Base-by-base conservation (phyloP, 2,888 invertebrate species). In the Portevinia maculata region DNA sequence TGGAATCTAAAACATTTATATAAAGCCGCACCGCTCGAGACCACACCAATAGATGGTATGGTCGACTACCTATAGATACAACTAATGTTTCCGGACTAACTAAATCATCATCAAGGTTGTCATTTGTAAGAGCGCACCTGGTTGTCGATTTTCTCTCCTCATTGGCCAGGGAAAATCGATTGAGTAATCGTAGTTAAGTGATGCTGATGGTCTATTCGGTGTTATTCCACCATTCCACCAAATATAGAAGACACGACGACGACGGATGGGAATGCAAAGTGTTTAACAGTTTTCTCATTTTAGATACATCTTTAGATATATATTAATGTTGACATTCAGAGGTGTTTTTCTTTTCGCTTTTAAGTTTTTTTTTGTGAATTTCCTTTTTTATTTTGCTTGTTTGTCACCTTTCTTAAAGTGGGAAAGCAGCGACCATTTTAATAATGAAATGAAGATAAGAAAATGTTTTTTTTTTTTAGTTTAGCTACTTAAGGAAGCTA, bases 121-220 rank as follows among this genome's bases (percentile, higher is more conserved):
- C 37, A 48, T 21, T 13, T 24, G 5, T 3, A 24, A 2, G 15
- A 17, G 28, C 28, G 15, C 46, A 46, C 60, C 62, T 73, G 55
- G 24, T 59, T 41, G 44, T 46, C 15, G 59, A 44, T 65, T 71
- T 79, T 65, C 71, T 70, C 60, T 65, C 50, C 41, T 13, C 52
- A 52, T 48, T 59, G 67, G 32, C 32, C 37, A 59, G 62, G 59
- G 44, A 60, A 79, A 78, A 79, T 65, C 78, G 73, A 79, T 79
- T 79, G 78, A 73, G 73, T 73, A 79, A 79, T 65, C 65, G 64
- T 6, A 57, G 13, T 53, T 46, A 34, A 46, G 65, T 57, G 52
- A 8, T 34, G 24, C 55, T 57, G 52, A 8, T 34, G 24, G 69
- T 57, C 57, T 24, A 13, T 21, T 19, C 19, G 15, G 24, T 64